Evolutionary conservation across 2,113 vertebrate species (phyloP), one percentile per base, ranked within the genome.

Genomic region (Ciconia stormi): DNA sequence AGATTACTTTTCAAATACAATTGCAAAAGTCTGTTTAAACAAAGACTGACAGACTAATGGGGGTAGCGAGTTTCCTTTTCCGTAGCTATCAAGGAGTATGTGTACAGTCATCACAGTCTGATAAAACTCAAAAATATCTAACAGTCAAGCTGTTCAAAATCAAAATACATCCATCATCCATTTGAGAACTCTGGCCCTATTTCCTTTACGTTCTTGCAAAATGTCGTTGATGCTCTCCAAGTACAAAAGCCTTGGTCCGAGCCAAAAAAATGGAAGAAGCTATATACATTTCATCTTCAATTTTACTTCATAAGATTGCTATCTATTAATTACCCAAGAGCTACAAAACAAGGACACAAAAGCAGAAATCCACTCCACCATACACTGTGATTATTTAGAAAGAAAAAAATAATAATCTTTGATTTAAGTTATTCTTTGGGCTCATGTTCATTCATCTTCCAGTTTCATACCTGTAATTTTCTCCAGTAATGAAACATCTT

Each of bases 401-500:
- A 38, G 38, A 38, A 38, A 38, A 38, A 38, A 38, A 38, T 9
- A 38, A 38, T 38, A 38, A n/a, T 38, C 38, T 82, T 59, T 40
- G 38, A 50, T 47, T 30, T 4, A 36, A 67, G 73, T 55, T 82
- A 53, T 18, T 59, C 56, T 59, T 71, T 80, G 21, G 38, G 52
- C 62, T 34, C 44, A 27, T 0, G 10, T 65, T 87, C 53, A 71
- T 56, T 87, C 9, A 70, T 42, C 70, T 67, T 44, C 46, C 34
- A 80, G 36, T 59, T 65, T 74, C 97, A 94, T 90, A 99, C 99
- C 99, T 95, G 99, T 99, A 91, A 99, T 99, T 97, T 99, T 99
- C 98, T 99, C 99, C 84, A 99, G 96, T 18, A 99, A 97, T 9
- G 99, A 99, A 70, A 99, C 99, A 55, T 99, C 99, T 76, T 99